A percentile compares a stretch with the other conserved stretches of the same genome.
phyloP scores from a whole-genome alignment of 2,113 vertebrate species.

The Boleophthalmus pectinirostris region DNA sequence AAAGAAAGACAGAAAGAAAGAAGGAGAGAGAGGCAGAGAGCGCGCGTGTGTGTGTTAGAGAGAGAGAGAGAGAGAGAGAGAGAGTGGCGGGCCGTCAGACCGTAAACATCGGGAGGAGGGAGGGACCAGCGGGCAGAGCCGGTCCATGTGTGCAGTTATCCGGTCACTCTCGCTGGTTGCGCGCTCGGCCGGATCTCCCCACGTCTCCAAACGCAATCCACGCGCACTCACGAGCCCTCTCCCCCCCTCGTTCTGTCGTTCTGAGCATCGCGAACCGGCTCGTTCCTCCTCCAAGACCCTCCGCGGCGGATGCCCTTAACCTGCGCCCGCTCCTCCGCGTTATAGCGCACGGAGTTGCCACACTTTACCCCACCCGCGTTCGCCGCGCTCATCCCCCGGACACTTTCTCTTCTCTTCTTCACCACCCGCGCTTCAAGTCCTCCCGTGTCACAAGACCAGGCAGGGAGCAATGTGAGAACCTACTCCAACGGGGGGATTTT shows the following conservation, averaged over 20 bases:
- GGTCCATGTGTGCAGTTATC: neutral
- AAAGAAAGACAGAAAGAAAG: neutral
- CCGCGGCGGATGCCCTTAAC: neutral
- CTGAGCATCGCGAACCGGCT: neutral
- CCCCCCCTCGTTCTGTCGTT: too few species aligned
- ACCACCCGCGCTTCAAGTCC: neutral
- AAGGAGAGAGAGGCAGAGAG: too few species aligned
- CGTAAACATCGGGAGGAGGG: neutral
- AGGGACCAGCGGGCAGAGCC: neutral
- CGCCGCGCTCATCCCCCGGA: neutral
- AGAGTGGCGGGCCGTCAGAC: neutral
- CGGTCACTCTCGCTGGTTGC: neutral
- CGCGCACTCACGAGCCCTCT: neutral
- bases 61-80: too few species aligned
- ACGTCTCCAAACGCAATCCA: neutral
- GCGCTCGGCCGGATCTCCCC: neutral
- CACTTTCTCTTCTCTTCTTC: neutral
- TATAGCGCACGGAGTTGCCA: neutral
- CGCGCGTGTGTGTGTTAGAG: too few species aligned
- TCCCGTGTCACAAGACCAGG: neutral
- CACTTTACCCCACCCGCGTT: neutral
- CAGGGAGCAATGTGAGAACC: slow-evolving; percentile 13
- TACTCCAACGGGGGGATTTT: slow-evolving; percentile 33
- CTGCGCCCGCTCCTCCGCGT: neutral
- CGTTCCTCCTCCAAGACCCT: neutral